Conservation (phyloP, 2,113 vertebrate species). For the Cryptomyrus ogoouensis region DNA sequence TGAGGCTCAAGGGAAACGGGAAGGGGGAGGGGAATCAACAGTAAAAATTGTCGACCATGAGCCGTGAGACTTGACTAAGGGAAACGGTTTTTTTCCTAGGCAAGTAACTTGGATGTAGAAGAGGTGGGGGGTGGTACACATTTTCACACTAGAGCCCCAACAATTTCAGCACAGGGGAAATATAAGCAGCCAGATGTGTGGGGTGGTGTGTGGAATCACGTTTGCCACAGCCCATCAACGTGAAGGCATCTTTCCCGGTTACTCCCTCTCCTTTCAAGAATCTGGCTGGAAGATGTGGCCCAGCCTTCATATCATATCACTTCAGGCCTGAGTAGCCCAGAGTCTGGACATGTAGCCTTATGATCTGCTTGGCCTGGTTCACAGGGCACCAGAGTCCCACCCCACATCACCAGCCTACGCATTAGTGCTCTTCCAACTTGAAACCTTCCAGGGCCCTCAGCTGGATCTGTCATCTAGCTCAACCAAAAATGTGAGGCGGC, state of each 20-base stretch:
- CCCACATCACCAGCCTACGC: conserved; percentile 56
- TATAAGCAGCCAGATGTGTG: neutral
- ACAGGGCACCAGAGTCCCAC: conserved; percentile 65
- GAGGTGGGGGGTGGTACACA: neutral
- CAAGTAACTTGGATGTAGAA: neutral
- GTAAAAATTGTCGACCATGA: neutral
- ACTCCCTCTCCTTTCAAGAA: conserved; percentile 24
- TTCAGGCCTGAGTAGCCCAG: conserved; percentile 41
- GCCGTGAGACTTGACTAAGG: neutral
- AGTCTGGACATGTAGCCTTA: conserved; percentile 57
- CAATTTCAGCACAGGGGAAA: neutral
- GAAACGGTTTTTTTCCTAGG: neutral
- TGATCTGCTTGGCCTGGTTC: conserved; percentile 60
- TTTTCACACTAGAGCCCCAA: neutral
- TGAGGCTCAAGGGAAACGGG: neutral
- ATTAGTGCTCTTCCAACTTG: conserved; percentile 55
- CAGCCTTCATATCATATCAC: conserved; percentile 50
- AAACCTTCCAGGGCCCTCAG: conserved; percentile 45
- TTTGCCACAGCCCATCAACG: neutral
- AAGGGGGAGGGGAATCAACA: neutral
- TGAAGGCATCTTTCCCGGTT: neutral
- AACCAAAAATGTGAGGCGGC: conserved; percentile 57
- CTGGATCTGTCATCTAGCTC: conserved; percentile 43
- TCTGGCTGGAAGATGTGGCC: conserved; percentile 30
- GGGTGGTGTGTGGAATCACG: neutral